Evolutionary conservation across 1,140 invertebrate genomes (phyloP).

Genomic region (Pseudomyrmex gracilis): DNA sequence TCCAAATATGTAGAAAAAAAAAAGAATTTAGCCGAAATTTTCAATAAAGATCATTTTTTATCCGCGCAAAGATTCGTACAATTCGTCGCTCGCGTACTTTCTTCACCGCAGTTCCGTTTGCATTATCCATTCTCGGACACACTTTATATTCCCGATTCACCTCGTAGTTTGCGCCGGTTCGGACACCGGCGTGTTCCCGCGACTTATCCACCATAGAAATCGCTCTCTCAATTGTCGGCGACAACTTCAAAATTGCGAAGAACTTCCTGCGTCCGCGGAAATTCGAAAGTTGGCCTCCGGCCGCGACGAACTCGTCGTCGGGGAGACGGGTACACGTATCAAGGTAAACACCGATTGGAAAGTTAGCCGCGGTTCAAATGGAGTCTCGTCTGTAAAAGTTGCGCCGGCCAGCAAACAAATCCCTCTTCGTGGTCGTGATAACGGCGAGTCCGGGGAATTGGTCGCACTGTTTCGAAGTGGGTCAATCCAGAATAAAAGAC

Average conservation of each 20-base stretch:
- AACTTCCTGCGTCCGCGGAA: slow-evolving; percentile 48
- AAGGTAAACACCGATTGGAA: slow-evolving; percentile 79
- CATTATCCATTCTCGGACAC: slow-evolving; percentile 39
- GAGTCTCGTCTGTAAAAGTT: slow-evolving; percentile 76
- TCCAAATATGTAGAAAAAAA: too few species aligned
- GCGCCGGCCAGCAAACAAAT: slow-evolving; percentile 75
- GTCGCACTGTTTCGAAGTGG: slow-evolving; percentile 72
- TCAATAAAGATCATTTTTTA: too few species aligned
- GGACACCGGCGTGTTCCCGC: slow-evolving; percentile 19
- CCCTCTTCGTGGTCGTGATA: slow-evolving; percentile 56
- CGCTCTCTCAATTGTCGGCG: slow-evolving; percentile 51
- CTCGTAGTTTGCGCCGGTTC: slow-evolving; percentile 40
- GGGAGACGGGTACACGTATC: slow-evolving; percentile 71
- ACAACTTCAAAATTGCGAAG: slow-evolving; percentile 55
- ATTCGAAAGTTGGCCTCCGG: slow-evolving; percentile 58
- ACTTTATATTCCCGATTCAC: slow-evolving; percentile 44
- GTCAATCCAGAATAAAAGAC: slow-evolving; percentile 67
- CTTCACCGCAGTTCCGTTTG: neutral
- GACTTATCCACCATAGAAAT: slow-evolving; percentile 54
- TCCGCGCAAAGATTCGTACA: neutral
- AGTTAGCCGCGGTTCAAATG: slow-evolving; percentile 78
- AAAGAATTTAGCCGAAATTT: too few species aligned
- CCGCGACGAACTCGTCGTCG: slow-evolving; percentile 29
- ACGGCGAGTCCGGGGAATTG: slow-evolving; percentile 46
- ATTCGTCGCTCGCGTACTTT: neutral